These are phyloP conservation scores for Timema cristinae DNA, from an alignment of 2,888 invertebrate genomes.

Conservation along the genomic window DNA sequence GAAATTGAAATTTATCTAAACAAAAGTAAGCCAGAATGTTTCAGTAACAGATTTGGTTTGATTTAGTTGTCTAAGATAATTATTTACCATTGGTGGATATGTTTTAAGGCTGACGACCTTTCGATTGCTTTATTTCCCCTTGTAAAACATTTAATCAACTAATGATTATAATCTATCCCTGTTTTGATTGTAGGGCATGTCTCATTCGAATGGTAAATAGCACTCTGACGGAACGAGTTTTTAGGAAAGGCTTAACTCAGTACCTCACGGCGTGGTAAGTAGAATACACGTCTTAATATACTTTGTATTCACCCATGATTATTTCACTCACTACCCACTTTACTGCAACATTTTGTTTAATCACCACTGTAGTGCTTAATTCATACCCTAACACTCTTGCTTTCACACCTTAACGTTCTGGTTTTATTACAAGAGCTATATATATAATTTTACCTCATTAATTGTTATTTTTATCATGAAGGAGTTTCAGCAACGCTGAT, in stretches of 20 bases:
- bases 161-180: not conserved
- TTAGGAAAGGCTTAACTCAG: slow-evolving; percentile 51
- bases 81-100: too few relatives aligned
- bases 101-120: too few relatives aligned
- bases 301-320: not conserved
- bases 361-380: not conserved
- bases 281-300: not conserved
- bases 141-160: too few relatives aligned
- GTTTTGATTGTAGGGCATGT: slow-evolving; percentile 42
- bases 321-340: not conserved
- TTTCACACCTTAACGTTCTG: too few relatives aligned
- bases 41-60: too few relatives aligned
- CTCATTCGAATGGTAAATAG: slow-evolving; percentile 55
- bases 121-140: too few relatives aligned
- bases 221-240: slow-evolving; percentile 52
- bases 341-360: not conserved
- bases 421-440: not conserved
- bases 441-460: not conserved
- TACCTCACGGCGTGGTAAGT: slow-evolving; percentile 48
- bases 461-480: slow-evolving; percentile 34
- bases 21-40: too few relatives aligned
- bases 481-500: slow-evolving; percentile 57
- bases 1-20: too few relatives aligned
- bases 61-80: too few relatives aligned
- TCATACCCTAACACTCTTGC: too few relatives aligned